phyloP scores from a whole-genome alignment of 2,113 vertebrate species.

The Paradisaea rubra region DNA sequence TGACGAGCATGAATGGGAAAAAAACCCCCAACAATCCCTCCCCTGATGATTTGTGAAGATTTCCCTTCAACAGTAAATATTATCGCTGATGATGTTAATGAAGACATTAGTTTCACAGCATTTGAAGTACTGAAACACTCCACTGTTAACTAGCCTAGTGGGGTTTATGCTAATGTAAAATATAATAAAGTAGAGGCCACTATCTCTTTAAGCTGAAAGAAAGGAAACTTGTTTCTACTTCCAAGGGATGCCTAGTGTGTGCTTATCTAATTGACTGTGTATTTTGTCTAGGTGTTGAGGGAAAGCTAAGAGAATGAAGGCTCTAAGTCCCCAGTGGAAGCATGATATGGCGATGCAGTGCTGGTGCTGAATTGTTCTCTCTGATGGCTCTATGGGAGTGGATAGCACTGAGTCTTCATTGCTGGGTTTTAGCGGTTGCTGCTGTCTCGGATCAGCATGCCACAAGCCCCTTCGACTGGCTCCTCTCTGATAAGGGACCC shows the following conservation, averaged over 20 bases:
- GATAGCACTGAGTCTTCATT: slow-evolving; percentile 93
- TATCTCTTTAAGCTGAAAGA: slow-evolving; percentile 38
- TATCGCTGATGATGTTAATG: slow-evolving; percentile 17
- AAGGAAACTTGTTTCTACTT: slow-evolving; percentile 35
- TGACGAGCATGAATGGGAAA: background rate
- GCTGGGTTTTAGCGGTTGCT: slow-evolving; percentile 86
- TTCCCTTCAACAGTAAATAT: slow-evolving; percentile 44
- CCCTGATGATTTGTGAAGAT: slow-evolving; percentile 18
- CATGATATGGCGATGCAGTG: slow-evolving; percentile 85
- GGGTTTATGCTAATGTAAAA: slow-evolving; percentile 39
- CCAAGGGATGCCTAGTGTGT: slow-evolving; percentile 48
- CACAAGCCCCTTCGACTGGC: slow-evolving; percentile 96
- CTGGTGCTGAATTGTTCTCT: slow-evolving; percentile 85
- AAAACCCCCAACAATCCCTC: background rate
- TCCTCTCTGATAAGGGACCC: slow-evolving; percentile 97
- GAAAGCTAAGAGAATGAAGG: slow-evolving; percentile 88
- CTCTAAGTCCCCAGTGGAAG: slow-evolving; percentile 83
- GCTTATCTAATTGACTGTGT: slow-evolving; percentile 66
- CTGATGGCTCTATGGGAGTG: slow-evolving; percentile 99
- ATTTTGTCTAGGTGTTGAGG: slow-evolving; percentile 79
- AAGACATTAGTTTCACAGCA: slow-evolving; percentile 26
- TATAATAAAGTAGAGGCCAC: background rate
- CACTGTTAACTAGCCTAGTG: slow-evolving; percentile 32
- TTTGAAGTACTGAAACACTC: slow-evolving; percentile 6
- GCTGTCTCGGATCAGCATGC: slow-evolving; percentile 87